Conservation (phyloP, 2,888 invertebrate genomes). For the Sarcophaga rosellei region DNA sequence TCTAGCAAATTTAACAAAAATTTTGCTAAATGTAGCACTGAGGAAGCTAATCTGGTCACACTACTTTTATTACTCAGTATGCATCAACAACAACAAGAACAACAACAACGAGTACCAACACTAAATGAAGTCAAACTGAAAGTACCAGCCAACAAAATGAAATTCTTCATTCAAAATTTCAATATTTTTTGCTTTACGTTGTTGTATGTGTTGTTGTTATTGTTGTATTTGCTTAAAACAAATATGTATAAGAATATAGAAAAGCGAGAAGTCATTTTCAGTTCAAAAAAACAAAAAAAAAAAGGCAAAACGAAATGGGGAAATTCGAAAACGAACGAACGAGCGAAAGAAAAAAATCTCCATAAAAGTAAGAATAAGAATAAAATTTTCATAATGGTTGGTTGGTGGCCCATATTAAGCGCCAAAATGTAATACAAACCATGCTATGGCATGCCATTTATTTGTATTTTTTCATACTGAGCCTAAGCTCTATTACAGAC, state of each 20-base stretch:
- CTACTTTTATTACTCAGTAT: slow-evolving; percentile 46
- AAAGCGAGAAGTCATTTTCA: slow-evolving; percentile 53
- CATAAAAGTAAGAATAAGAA: slow-evolving; percentile 64
- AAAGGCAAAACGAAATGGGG: slow-evolving; percentile 51
- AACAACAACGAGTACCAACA: slow-evolving; percentile 17
- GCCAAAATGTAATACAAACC: slow-evolving; percentile 59
- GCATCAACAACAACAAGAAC: slow-evolving; percentile 21
- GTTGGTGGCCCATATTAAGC: slow-evolving; percentile 65
- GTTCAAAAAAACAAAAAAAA: slow-evolving; percentile 9
- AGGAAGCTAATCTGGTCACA: no score
- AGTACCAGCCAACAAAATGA: slow-evolving; percentile 1
- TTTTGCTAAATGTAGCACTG: neutral
- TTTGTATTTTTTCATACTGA: neutral
- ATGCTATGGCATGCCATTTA: no score
- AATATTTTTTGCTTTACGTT: slow-evolving; percentile 9
- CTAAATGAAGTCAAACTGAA: slow-evolving; percentile 33
- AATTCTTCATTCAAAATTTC: slow-evolving; percentile 27
- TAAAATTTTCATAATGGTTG: slow-evolving; percentile 66
- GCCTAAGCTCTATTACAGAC: slow-evolving; percentile 34
- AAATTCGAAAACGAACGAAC: neutral
- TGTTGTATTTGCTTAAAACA: neutral
- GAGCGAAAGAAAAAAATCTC: slow-evolving; percentile 33
- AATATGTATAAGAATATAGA: no score
- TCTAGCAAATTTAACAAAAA: neutral
- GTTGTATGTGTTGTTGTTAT: slow-evolving; percentile 41